Evolutionary conservation across 2,797 vertebrate species (phyloP), one percentile per base, ranked within the genome.

Genomic region (Lutjanus argentimaculatus): DNA sequence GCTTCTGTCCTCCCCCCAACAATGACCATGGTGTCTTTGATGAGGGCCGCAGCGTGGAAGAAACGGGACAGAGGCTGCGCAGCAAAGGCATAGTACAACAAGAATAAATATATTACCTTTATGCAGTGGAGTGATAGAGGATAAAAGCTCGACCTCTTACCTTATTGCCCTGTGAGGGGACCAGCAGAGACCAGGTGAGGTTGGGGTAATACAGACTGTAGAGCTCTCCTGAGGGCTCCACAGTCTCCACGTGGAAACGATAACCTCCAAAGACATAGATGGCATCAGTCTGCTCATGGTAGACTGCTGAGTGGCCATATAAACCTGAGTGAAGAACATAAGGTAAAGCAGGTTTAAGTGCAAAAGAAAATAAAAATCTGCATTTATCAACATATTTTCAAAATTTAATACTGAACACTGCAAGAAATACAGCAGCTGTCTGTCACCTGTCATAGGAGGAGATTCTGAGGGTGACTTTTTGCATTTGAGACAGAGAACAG

Each of bases 11-110:
- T 95, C 1, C 98, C 97, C 2, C 97, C 97, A 0, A 97, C 95
- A 52, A 98, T 95, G 68, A 98, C 97, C 97, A 99, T 98, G 67
- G 97, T 97, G 90, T 99, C 97, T 88, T 96, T 97, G 19, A 98
- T 92, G 59, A 98, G 90, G 0, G 96, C 96, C 0, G 97, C 95
- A 3, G 96, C 95, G 0, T 99, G 98, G 93, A 99, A 98, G 72
- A 97, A 97, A 45, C 96, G 96, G 22, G 97, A 97, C 14, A 93
- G 92, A 0, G 97, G 97, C 98, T 99, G 84, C 51, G 19, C 2
- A 70, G 69, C 45, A 83, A 61, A 82, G 42, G 69, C 40, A 80
- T 21, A 22, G 74, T 13, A 85, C 14, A 86, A 17, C 15, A 25
- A 55, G 30, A 66, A 70, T 21, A 15, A 14, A 63, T 19, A 61